A percentile compares a stretch with the other conserved stretches of the same genome.
Evolutionary conservation across 2,797 vertebrate species (phyloP).

Genomic region (Hydrophis major): DNA sequence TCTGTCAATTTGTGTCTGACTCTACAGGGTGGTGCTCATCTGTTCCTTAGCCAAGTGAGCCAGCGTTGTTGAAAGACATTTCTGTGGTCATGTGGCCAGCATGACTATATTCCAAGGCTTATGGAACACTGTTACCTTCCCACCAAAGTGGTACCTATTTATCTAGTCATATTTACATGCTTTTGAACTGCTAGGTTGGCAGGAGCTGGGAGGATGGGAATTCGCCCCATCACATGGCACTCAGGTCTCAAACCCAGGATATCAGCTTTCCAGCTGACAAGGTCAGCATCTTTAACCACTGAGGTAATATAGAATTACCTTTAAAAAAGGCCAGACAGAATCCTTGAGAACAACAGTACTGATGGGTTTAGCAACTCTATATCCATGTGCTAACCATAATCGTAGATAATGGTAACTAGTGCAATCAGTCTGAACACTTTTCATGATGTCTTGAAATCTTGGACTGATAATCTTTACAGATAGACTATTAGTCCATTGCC

Average conservation of each 20-base stretch:
- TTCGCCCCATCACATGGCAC: background rate
- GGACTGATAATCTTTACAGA: background rate
- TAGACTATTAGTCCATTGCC: background rate
- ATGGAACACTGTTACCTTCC: background rate
- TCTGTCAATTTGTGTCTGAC: background rate
- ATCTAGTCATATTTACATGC: background rate
- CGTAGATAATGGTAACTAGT: background rate
- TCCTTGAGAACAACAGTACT: background rate
- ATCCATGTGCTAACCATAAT: background rate
- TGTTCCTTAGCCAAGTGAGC: background rate
- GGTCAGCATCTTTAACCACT: background rate
- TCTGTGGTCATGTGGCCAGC: background rate
- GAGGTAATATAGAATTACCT: background rate
- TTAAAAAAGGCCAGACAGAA: background rate
- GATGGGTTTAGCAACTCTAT: background rate
- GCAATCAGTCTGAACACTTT: background rate
- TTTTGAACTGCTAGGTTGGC: background rate
- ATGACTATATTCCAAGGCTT: background rate
- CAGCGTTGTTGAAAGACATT: background rate
- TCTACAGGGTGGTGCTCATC: background rate
- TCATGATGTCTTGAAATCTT: background rate
- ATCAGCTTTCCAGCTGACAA: background rate
- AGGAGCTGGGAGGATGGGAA: background rate
- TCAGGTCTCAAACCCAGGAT: background rate
- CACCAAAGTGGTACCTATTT: background rate